Evolutionary conservation across 2,888 invertebrate species (phyloP), one percentile per base, ranked within the genome.

Genomic region (Omphaloscelis lunosa): DNA sequence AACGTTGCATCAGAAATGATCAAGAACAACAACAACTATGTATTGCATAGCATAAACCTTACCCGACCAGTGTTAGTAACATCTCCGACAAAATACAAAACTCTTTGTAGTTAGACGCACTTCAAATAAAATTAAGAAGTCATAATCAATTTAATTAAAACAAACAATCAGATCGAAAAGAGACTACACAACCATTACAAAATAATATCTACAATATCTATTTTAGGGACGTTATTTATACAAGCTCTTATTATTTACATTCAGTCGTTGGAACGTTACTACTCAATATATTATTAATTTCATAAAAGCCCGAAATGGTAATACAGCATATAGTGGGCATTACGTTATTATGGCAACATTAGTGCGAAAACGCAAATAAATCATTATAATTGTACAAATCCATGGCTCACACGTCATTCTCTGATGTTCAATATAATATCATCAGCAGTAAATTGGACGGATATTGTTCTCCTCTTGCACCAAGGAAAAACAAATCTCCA

Each of bases 291-390:
- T 86, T 85, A 86, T 86, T 85, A 86, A 87, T 88, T 88, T 83
- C 82, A 86, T 88, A 75, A 66, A 80, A 81, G 84, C 87, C 88
- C 88, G 74, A 81, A 83, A 84, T 85, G 78, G 80, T 88, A 85
- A 83, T 81, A 83, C 78, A 79, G 77, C 79, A 80, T 85, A 82
- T 69, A 91, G 85, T 86, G 88, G 86, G 90, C 88, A 89, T 91
- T 92, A 93, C 84, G 90, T 91, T 94, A 95, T 93, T 94, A 95
- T 95, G 95, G 95, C 95, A 95, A 93, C 91, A 90, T 88, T 91
- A 89, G 91, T 92, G 92, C 93, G 90, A 91, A 93, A 89, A 92
- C 92, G 92, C 92, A 88, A 90, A 88, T 86, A 84, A 89, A 87
- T 91, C 91, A 90, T 85, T 85, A 85, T 74, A 80, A 92, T 95